Conservation (phyloP, 2,888 invertebrate genomes). For the Xestia c-nigrum region DNA sequence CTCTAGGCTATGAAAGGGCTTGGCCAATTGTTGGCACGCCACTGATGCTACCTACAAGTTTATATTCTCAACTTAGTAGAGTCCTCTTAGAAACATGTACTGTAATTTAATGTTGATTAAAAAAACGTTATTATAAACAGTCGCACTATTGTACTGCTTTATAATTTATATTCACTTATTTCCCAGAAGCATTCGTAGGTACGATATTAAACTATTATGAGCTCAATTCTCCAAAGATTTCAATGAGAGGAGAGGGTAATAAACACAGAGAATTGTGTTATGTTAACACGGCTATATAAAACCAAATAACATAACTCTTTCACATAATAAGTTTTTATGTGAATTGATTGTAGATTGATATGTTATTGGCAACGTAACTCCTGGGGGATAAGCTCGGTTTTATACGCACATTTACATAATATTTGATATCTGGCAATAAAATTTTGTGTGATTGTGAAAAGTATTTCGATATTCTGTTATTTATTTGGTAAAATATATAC, state of each 20-base stretch:
- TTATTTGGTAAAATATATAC: background rate
- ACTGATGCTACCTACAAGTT: background rate
- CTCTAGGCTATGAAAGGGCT: no score
- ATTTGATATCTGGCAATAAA: background rate
- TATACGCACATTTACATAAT: slow-evolving; percentile 1
- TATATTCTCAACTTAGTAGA: background rate
- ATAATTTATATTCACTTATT: slow-evolving; percentile 47
- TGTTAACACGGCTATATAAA: slow-evolving; percentile 14
- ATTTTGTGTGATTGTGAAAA: background rate
- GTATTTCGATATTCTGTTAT: background rate
- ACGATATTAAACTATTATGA: slow-evolving; percentile 50
- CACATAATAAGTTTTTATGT: slow-evolving; percentile 21
- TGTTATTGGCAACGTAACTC: slow-evolving; percentile 14
- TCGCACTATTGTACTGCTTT: slow-evolving; percentile 10
- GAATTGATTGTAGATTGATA: slow-evolving; percentile 10
- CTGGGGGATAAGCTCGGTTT: background rate
- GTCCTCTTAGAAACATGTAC: background rate
- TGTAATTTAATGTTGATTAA: slow-evolving; percentile 32
- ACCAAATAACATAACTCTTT: slow-evolving; percentile 16
- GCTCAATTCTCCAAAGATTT: slow-evolving; percentile 35
- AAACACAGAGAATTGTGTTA: slow-evolving; percentile 24
- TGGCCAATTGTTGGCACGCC: no score
- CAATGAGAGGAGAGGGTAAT: slow-evolving; percentile 36
- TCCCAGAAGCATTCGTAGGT: slow-evolving; percentile 19
- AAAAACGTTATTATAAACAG: slow-evolving; percentile 25